Evolutionary conservation across 2,797 vertebrate species (phyloP).

Genomic region (Crenuchus spilurus): DNA sequence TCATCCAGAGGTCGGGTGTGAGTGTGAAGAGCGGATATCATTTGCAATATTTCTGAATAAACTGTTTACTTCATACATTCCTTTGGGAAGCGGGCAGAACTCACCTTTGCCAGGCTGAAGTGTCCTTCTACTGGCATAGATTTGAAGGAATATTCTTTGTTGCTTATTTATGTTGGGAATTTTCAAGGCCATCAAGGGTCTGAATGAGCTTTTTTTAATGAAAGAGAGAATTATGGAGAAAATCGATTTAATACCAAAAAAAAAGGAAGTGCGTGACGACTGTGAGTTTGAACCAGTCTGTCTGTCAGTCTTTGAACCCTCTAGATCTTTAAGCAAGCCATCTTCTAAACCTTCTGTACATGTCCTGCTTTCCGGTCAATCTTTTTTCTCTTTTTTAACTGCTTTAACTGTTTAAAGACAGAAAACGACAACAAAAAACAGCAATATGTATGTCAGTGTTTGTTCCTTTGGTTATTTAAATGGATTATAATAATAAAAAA

Average conservation of each 20-base stretch:
- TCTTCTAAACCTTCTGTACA: slow-evolving; percentile 79
- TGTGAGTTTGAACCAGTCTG: slow-evolving; percentile 44
- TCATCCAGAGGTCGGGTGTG: not conserved
- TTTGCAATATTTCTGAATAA: slow-evolving; percentile 64
- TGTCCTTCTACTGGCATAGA: slow-evolving; percentile 49
- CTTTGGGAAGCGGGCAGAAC: slow-evolving; percentile 57
- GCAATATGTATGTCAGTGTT: slow-evolving; percentile 87
- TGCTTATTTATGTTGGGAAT: slow-evolving; percentile 44
- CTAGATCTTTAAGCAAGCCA: slow-evolving; percentile 79
- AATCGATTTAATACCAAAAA: slow-evolving; percentile 54
- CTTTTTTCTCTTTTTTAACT: slow-evolving; percentile 79
- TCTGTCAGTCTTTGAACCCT: slow-evolving; percentile 65
- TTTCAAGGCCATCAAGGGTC: slow-evolving; percentile 13
- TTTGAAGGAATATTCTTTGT: slow-evolving; percentile 50
- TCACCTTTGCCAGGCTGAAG: slow-evolving; percentile 51
- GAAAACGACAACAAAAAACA: slow-evolving; percentile 75
- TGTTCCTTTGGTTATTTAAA: slow-evolving; percentile 80
- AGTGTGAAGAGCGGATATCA: slow-evolving; percentile 64
- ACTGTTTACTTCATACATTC: slow-evolving; percentile 79
- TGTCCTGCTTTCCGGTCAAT: slow-evolving; percentile 76
- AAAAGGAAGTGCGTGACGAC: slow-evolving; percentile 45
- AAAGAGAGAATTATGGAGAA: slow-evolving; percentile 13
- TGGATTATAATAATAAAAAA: slow-evolving; percentile 68
- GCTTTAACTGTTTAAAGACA: slow-evolving; percentile 58
- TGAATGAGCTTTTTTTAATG: slow-evolving; percentile 9